These are phyloP conservation scores for Esox niger DNA, from an alignment of 2,113 vertebrate species.

Conservation along the genomic window DNA sequence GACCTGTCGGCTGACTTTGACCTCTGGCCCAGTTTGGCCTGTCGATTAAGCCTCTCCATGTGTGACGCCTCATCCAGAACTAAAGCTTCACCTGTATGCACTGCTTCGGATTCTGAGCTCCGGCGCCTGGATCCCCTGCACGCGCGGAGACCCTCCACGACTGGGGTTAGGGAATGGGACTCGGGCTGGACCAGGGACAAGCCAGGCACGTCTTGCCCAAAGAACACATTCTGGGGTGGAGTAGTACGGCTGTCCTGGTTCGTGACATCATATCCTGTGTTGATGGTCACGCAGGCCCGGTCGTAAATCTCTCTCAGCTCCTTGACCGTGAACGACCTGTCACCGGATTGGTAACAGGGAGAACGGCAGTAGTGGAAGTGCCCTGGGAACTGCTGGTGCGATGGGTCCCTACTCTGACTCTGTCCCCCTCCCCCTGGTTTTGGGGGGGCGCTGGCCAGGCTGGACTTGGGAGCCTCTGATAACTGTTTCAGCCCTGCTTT, in stretches of 20 bases:
- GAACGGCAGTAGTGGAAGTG: conserved; percentile 41
- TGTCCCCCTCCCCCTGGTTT: conserved; percentile 17
- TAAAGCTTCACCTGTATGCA: conserved; percentile 5
- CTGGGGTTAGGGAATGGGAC: conserved; percentile 33
- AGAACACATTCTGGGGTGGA: conserved; percentile 48
- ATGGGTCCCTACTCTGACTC: neutral
- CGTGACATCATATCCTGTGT: neutral
- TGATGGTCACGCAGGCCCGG: conserved; percentile 11
- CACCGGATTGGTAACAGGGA: conserved; percentile 29
- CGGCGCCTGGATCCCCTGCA: conserved; percentile 37
- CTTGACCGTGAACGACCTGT: conserved; percentile 36
- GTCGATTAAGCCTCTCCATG: conserved; percentile 29
- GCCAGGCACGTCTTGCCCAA: conserved; percentile 38
- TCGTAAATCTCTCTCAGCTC: conserved; percentile 37
- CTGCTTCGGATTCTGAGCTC: conserved; percentile 44
- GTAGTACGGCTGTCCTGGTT: conserved; percentile 15
- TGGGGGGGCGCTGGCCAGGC: conserved; percentile 1
- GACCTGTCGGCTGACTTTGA: conserved; percentile 26
- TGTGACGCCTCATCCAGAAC: conserved; percentile 25
- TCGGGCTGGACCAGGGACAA: conserved; percentile 57
- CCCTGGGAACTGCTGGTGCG: conserved; percentile 50
- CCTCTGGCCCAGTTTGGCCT: conserved; percentile 10
- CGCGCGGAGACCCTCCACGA: conserved; percentile 17
- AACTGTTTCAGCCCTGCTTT: conserved; percentile 7
- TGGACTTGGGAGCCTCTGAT: conserved; percentile 14